phyloP scores from a whole-genome alignment of 2,797 vertebrate species.

The Heterohyrax brucei region DNA sequence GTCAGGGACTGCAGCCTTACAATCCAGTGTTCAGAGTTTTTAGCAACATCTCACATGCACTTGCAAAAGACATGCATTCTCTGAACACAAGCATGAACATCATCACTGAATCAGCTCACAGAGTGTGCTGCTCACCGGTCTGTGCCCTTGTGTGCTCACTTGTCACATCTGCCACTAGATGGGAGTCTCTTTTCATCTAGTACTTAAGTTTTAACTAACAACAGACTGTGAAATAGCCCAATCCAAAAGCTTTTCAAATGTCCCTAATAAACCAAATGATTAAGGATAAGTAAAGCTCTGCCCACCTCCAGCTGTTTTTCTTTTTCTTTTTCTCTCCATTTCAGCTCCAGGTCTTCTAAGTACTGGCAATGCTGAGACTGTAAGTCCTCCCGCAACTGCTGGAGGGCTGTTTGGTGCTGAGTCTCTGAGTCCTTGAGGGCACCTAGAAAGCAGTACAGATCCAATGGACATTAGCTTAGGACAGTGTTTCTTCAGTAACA shows the following conservation, averaged over 20 bases:
- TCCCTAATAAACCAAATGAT: neutral
- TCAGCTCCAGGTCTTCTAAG: constrained; percentile 89
- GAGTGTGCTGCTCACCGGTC: neutral
- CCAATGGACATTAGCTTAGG: rapidly evolving
- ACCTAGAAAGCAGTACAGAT: constrained; percentile 10
- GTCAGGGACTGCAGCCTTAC: neutral
- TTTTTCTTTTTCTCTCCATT: constrained; percentile 89
- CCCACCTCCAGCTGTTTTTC: constrained; percentile 93
- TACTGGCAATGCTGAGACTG: constrained; percentile 89
- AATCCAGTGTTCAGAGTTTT: neutral
- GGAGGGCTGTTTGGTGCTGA: constrained; percentile 89
- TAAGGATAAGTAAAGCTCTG: rapidly evolving
- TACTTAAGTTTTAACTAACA: neutral
- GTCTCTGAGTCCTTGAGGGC: constrained; percentile 88
- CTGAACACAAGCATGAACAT: neutral
- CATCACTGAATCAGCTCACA: neutral
- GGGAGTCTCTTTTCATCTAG: neutral
- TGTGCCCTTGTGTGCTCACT: too few species aligned
- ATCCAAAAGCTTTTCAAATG: neutral
- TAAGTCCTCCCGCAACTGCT: constrained; percentile 87
- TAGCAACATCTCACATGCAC: neutral
- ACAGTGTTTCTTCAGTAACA: neutral
- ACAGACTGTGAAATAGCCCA: neutral
- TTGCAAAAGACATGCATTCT: neutral
- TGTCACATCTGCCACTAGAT: neutral